phyloP scores from a whole-genome alignment of 92 coral and sea anemone genomes.

The Zoanthus gigantus region DNA sequence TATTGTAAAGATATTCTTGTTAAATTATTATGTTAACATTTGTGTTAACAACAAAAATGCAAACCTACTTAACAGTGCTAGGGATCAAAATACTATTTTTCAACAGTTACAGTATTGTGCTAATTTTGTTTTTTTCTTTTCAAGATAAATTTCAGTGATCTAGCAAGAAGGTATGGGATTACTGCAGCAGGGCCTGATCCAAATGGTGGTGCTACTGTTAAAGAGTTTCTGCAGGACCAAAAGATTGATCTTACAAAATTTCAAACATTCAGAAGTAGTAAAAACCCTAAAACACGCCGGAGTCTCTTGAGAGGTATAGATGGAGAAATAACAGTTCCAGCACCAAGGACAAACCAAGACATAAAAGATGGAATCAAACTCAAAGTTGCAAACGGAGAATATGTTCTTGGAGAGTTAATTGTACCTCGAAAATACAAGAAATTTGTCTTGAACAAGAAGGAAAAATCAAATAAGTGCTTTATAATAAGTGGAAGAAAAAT shows the following conservation, averaged over 20 bases:
- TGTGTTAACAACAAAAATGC: background rate
- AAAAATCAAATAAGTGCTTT: conserved; percentile 25
- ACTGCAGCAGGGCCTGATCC: conserved; percentile 10
- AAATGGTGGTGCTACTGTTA: conserved; percentile 34
- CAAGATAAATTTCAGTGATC: conserved; percentile 23
- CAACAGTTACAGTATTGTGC: background rate
- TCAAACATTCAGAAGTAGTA: background rate
- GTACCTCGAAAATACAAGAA: conserved; percentile 40
- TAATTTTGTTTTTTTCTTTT: background rate
- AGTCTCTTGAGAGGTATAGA: conserved; percentile 5
- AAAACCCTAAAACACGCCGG: conserved; percentile 9
- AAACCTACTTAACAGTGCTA: background rate
- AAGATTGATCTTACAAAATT: conserved; percentile 10
- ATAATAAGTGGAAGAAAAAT: conserved; percentile 39
- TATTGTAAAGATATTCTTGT: background rate
- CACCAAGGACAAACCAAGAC: conserved; percentile 49
- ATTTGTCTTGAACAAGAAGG: conserved; percentile 11
- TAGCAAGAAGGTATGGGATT: conserved; percentile 15
- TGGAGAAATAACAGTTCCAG: conserved; percentile 59
- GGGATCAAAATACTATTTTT: background rate
- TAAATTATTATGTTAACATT: background rate
- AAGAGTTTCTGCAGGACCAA: conserved; percentile 25
- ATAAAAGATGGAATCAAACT: conserved; percentile 43
- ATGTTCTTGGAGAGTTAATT: conserved; percentile 54
- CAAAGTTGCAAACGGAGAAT: conserved; percentile 57